Conservation (phyloP, 2,888 invertebrate species). For the Apodemia hepburni region DNA sequence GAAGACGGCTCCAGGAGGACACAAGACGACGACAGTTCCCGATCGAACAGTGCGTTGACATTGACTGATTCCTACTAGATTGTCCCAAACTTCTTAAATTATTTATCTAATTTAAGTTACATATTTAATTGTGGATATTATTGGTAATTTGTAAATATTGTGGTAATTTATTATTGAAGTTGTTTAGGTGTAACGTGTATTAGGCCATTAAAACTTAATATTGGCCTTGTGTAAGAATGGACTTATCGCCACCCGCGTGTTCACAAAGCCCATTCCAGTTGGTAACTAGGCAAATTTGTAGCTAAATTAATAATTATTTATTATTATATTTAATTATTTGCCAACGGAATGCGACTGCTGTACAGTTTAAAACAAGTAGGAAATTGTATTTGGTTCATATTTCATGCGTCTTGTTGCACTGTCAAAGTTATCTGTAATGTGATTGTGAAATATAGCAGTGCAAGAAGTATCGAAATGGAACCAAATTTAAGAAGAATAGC, state of each 20-base stretch:
- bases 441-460: constrained; percentile 34
- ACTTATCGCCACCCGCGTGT: constrained; percentile 78
- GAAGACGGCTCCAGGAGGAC: constrained; percentile 35
- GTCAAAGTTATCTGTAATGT: constrained; percentile 23
- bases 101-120: constrained; percentile 69
- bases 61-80: constrained; percentile 78
- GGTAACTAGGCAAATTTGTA: constrained; percentile 76
- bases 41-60: constrained; percentile 56
- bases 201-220: constrained; percentile 51
- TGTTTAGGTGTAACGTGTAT: constrained; percentile 65
- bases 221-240: constrained; percentile 65
- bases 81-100: constrained; percentile 73
- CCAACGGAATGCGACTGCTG: constrained; percentile 78
- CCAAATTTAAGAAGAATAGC: constrained; percentile 48
- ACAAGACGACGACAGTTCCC: constrained; percentile 51
- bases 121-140: constrained; percentile 68
- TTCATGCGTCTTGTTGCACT: constrained; percentile 37
- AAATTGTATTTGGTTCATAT: constrained; percentile 52
- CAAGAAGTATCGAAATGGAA: constrained; percentile 38
- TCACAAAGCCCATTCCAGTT: constrained; percentile 75
- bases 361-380: constrained; percentile 67
- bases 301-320: constrained; percentile 74
- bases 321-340: constrained; percentile 68
- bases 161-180: constrained; percentile 73
- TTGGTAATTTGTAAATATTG: constrained; percentile 72